Base-by-base conservation (phyloP, 1,140 invertebrate species). In the Aporrectodea caliginosa region DNA sequence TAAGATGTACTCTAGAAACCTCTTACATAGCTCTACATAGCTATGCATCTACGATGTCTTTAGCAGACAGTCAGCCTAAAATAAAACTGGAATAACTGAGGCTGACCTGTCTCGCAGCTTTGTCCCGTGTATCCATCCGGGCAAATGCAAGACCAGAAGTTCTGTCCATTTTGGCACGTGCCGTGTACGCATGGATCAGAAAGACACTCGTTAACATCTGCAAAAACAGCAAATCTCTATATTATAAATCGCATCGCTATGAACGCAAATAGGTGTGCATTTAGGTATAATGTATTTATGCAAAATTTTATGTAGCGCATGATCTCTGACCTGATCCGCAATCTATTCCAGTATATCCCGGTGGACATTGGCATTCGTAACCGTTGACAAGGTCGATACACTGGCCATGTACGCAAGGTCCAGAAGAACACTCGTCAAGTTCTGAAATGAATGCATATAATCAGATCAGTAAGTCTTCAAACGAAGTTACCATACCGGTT, bases 401-500 rank as follows among this genome's bases (percentile, higher is more conserved):
- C n/a, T 75, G 6, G 2, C 73, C 73, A 31, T 75, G 73, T 2
- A 34, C 27, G 32, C 73, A 75, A 35, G 73, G 73, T n/a, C 33
- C 33, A 16, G 73, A 35, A 6, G 30, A 2, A 34, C 73, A 75
- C 27, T 75, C 73, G 34, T 75, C 34, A 27, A 75, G 2, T 12
- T 29, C 73, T 75, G 71, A 69, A 16, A n/a, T 69, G 58, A 69
- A 69, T 69, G 14, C 14, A 69, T 16, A 69, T 16, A n/a, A 69
- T 69, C 27, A 14, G n/a, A 69, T n/a, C 14, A 16, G 14, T 69
- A 14, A 69, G 14, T 69, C 14, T 16, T 69, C 58, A 73, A 73
- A 16, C 71, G 14, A n/a, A n/a, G n/a, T n/a, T n/a, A n/a, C n/a
- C n/a, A n/a, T n/a, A n/a, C n/a, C n/a, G n/a, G n/a, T n/a, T n/a